These are phyloP conservation scores for Halcyon leucocephala DNA, from an alignment of 2,797 vertebrate genomes.

Conservation along the genomic window DNA sequence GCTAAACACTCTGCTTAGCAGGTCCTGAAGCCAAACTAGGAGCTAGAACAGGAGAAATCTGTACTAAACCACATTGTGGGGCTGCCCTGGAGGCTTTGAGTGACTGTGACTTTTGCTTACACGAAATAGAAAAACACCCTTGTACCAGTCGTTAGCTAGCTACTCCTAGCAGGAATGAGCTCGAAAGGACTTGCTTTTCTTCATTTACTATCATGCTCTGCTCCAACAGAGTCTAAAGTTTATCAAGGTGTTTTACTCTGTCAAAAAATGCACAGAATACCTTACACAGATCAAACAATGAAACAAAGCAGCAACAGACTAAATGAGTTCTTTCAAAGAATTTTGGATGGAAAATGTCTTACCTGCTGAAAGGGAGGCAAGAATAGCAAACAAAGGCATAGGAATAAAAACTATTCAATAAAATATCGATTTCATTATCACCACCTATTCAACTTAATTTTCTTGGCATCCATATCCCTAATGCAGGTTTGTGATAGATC, in stretches of 20 bases:
- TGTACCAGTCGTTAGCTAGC: background rate
- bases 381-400: conserved; percentile 68
- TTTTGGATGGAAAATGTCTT: conserved; percentile 44
- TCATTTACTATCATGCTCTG: conserved; percentile 40
- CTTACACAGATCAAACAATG: conserved; percentile 11
- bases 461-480: conserved; percentile 69
- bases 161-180: conserved; percentile 10
- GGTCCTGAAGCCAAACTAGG: background rate
- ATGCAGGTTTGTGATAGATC: conserved; percentile 71
- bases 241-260: conserved; percentile 45
- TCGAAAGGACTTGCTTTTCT: conserved; percentile 3
- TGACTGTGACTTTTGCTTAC: conserved; percentile 49
- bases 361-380: conserved; percentile 39
- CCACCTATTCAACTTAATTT: conserved; percentile 70
- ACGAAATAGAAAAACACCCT: conserved; percentile 24
- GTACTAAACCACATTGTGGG: background rate
- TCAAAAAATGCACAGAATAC: conserved; percentile 43
- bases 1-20: background rate
- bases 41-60: background rate
- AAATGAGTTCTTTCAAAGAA: conserved; percentile 37
- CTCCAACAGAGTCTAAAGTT: conserved; percentile 45
- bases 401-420: conserved; percentile 73
- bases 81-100: background rate
- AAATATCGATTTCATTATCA: conserved; percentile 73
- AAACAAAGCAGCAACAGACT: conserved; percentile 22